These are phyloP conservation scores for Urocitellus parryii DNA, from an alignment of 2,113 vertebrate genomes.

Conservation along the genomic window DNA sequence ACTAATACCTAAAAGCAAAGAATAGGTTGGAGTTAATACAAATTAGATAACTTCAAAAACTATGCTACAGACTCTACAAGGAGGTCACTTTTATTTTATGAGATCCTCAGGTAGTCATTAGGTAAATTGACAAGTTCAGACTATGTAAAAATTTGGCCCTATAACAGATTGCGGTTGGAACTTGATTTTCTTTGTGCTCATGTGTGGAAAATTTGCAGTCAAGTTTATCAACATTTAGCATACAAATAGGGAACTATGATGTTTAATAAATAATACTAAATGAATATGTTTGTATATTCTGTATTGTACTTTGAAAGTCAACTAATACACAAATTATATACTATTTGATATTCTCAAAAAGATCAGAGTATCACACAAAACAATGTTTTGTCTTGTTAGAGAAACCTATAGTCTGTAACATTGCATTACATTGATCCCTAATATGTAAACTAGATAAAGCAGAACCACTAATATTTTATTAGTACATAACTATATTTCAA, in stretches of 20 bases:
- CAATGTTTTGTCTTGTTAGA: conserved; percentile 5
- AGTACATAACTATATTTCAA: not conserved
- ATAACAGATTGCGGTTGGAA: not conserved
- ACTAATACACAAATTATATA: not conserved
- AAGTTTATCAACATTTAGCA: conserved; percentile 16
- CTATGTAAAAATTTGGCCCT: conserved; percentile 6
- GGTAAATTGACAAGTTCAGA: not conserved
- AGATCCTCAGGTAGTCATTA: not conserved
- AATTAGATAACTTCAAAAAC: conserved; percentile 3
- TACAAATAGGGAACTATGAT: not conserved
- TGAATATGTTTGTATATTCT: not conserved
- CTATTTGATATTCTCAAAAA: not conserved
- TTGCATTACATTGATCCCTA: not conserved
- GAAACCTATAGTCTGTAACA: not conserved
- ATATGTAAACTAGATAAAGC: not conserved
- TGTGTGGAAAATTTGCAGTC: not conserved
- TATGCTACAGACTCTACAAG: not conserved
- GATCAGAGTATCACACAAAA: not conserved
- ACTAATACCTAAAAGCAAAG: not conserved
- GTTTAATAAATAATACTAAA: conserved; percentile 15
- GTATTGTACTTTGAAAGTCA: conserved; percentile 48
- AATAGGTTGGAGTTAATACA: not conserved
- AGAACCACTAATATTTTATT: not conserved
- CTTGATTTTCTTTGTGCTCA: conserved; percentile 34
- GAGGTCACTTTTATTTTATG: conserved; percentile 18